phyloP scores from a whole-genome alignment of 2,797 vertebrate species.

The Pseudochirops cupreus region DNA sequence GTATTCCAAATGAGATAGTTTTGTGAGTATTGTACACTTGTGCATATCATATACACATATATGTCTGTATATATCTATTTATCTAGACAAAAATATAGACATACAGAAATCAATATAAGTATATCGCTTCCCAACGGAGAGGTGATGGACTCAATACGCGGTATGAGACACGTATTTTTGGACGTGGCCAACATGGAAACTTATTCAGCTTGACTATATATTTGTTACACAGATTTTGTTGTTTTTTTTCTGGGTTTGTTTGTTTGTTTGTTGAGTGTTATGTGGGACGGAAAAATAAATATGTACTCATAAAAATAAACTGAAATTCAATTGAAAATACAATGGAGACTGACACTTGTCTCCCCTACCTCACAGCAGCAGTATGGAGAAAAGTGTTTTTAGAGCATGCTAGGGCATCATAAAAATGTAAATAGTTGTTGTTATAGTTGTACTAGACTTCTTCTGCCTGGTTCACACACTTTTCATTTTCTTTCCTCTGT shows the following conservation, averaged over 20 bases:
- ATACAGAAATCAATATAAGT: neutral
- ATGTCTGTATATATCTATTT: neutral
- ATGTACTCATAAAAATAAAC: neutral
- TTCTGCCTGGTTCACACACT: neutral
- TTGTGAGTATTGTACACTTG: too few relatives aligned
- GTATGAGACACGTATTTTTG: neutral
- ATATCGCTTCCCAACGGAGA: neutral
- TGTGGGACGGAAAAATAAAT: neutral
- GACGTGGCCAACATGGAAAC: neutral
- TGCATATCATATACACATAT: neutral
- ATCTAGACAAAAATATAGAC: neutral
- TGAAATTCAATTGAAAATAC: neutral
- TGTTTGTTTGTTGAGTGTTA: neutral
- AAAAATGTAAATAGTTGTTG: neutral
- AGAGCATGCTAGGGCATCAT: neutral
- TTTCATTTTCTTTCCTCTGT: neutral
- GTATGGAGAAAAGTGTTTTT: neutral
- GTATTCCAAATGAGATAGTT: neutral
- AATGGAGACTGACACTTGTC: neutral
- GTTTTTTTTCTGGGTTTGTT: neutral
- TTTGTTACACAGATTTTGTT: neutral
- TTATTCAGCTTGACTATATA: neutral
- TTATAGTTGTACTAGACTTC: neutral
- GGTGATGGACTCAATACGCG: neutral
- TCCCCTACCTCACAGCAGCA: neutral